Base-by-base conservation (phyloP, 2,113 vertebrate species). In the Proterorhinus semilunaris region DNA sequence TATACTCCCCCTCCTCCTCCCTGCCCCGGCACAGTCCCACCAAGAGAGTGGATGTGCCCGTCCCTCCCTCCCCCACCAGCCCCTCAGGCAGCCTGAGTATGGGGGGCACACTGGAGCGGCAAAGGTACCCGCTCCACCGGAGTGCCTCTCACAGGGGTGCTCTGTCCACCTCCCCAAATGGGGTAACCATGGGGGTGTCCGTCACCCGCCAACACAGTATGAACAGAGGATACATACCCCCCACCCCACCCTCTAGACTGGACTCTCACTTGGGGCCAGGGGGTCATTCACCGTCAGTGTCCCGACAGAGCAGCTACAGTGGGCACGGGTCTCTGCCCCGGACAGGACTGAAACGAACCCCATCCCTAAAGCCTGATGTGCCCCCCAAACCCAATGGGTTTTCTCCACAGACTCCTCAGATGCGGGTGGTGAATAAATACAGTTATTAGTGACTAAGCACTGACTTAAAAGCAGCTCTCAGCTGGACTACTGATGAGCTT, bases 331-430 rank as follows among this genome's bases (percentile, higher is more conserved):
- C 98, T 27, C 95, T 99, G 69, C 96, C 98, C 71, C 96, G 96
- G 71, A 96, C 95, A 65, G 96, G 96, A 70, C 75, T 99, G 85
- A 99, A 98, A 95, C 92, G 96, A 93, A 96, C 96, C 85, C 93
- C 95, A 65, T 99, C 97, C 68, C 87, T 99, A 94, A 98, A 97
- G 91, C 98, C 98, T 0, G 97, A 99, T 0, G 95, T 99, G 89
- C 98, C 98, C 81, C 97, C 97, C 82, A 99, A 99, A 93, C 97
- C 98, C 75, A 96, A 91, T 71, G 89, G 95, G 5, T 98, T 99
- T 54, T 91, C 93, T 75, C 96, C 95, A 86, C 96, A 98, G 76
- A 96, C 95, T 58, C 89, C 96, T 7, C 94, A 97, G 69, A 95
- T 98, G 91, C 95, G 96, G 91, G 94, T 95, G 75, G 94, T 96